Conservation (phyloP, 64 coral and sea anemone genomes). For the Platygyra sinensis region DNA sequence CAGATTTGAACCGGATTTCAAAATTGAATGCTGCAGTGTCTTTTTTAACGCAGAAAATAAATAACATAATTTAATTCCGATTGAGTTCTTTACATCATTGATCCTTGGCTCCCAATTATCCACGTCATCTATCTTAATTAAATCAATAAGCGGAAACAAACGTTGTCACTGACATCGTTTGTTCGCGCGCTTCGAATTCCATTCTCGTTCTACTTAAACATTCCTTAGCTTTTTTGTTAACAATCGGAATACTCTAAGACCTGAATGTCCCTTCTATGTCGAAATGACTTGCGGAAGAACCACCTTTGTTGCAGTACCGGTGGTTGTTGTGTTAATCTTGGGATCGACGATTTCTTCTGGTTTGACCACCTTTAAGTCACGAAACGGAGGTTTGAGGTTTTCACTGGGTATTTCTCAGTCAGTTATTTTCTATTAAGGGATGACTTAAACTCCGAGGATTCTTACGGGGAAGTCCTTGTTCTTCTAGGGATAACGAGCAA, state of each 20-base stretch:
- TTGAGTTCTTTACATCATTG: no score
- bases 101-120: background rate
- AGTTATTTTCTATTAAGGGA: no score
- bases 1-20: no score
- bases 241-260: background rate
- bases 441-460: no score
- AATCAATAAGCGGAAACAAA: background rate
- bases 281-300: background rate
- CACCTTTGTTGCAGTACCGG: background rate
- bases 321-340: background rate
- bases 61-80: no score
- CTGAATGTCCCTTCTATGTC: background rate
- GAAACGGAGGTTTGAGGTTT: background rate
- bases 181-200: background rate
- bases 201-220: background rate
- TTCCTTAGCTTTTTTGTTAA: background rate
- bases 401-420: no score
- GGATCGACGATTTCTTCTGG: background rate
- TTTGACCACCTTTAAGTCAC: background rate
- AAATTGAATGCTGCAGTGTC: no score
- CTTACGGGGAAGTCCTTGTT: background rate
- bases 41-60: no score
- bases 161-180: background rate
- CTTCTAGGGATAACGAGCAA: background rate
- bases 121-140: background rate